A percentile compares a stretch with the other conserved stretches of the same genome.
Evolutionary conservation across 2,888 invertebrate genomes (phyloP).

Genomic region (Napeogenes inachia): DNA sequence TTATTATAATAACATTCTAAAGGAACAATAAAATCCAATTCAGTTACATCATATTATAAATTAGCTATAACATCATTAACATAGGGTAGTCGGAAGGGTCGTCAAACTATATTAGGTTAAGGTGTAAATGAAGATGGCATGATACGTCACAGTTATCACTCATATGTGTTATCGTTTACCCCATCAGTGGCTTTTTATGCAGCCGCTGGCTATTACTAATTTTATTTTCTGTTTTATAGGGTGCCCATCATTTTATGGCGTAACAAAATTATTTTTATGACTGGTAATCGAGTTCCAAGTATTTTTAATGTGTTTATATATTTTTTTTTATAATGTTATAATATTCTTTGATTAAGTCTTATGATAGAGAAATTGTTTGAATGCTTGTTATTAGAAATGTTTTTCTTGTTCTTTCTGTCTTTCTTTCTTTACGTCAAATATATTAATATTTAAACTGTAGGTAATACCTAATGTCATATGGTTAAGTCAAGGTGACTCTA

Average conservation of each 20-base stretch:
- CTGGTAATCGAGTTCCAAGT: slow-evolving; percentile 19
- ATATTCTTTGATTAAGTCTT: background rate
- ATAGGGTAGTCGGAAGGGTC: slow-evolving; percentile 11
- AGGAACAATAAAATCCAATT: background rate
- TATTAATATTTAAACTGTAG: no score
- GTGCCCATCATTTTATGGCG: slow-evolving; percentile 28
- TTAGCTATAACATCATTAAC: slow-evolving; percentile 15
- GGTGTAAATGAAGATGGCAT: slow-evolving; percentile 32
- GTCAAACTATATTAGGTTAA: slow-evolving; percentile 29
- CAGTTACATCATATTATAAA: background rate
- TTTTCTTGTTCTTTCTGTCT: background rate
- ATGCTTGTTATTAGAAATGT: background rate
- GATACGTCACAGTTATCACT: slow-evolving; percentile 31
- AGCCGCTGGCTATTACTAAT: slow-evolving; percentile 19
- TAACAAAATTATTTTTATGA: slow-evolving; percentile 25
- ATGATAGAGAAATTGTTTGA: background rate
- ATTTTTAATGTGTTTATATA: slow-evolving; percentile 1
- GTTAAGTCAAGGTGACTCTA: slow-evolving; percentile 1
- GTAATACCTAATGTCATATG: background rate
- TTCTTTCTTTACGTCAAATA: no score
- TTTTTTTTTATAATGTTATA: background rate
- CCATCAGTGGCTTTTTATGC: slow-evolving; percentile 32
- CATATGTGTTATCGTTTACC: slow-evolving; percentile 30
- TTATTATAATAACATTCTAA: no score
- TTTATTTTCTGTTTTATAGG: slow-evolving; percentile 23